Conservation (phyloP, 2,888 invertebrate genomes). For the Rotaria socialis region DNA sequence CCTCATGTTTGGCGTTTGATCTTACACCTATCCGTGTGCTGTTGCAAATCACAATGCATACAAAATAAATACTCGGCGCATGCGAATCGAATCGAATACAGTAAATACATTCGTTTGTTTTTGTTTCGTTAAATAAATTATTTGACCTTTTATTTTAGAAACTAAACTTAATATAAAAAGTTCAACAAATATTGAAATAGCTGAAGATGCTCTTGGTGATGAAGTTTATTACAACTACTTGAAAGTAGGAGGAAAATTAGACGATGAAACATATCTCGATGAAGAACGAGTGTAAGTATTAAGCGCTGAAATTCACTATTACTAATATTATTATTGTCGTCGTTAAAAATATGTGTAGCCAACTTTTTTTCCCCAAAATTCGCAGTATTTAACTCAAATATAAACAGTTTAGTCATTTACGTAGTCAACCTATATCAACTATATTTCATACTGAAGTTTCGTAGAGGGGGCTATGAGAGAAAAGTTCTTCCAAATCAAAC, state of each 20-base stretch:
- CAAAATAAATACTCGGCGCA: background rate
- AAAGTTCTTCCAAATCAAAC: too few relatives aligned
- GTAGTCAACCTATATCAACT: too few relatives aligned
- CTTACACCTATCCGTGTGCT: background rate
- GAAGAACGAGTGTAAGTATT: conserved; percentile 16
- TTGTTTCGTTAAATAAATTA: background rate
- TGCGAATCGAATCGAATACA: background rate
- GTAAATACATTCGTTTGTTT: background rate
- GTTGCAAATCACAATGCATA: background rate
- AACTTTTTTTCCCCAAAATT: too few relatives aligned
- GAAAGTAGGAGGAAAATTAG: background rate
- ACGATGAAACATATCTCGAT: background rate
- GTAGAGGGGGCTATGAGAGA: too few relatives aligned
- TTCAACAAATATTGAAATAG: background rate
- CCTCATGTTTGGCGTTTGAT: conserved; percentile 37
- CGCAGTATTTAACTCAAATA: too few relatives aligned
- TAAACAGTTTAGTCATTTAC: too few relatives aligned
- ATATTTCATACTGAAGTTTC: too few relatives aligned
- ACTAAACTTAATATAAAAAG: background rate
- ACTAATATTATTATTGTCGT: too few relatives aligned
- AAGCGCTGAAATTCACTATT: too few relatives aligned
- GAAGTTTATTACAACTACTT: background rate
- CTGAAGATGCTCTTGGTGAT: conserved; percentile 27
- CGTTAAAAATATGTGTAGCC: too few relatives aligned
- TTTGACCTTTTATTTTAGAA: background rate